Conservation (phyloP, 1,140 invertebrate species). For the Musca vetustissima region DNA sequence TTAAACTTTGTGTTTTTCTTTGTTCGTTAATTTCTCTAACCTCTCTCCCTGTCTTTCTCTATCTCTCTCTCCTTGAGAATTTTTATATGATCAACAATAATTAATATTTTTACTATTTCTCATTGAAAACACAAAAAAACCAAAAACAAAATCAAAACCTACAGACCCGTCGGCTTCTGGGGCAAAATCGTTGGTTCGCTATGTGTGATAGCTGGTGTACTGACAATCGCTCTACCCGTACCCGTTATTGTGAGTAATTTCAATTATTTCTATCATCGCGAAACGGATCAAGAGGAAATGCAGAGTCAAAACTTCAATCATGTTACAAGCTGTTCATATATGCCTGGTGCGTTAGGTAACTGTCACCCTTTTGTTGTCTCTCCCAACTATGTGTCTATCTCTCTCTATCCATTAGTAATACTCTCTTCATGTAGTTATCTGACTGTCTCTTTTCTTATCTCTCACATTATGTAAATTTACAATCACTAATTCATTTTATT, state of each 20-base stretch:
- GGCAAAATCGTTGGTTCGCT: slow-evolving; percentile 98
- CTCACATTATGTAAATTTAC: too few species aligned
- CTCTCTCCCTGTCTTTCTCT: too few species aligned
- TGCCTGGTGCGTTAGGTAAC: slow-evolving; percentile 85
- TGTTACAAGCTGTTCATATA: slow-evolving; percentile 93
- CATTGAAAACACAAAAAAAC: background rate
- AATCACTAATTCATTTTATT: background rate
- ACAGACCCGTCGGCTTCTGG: slow-evolving; percentile 96
- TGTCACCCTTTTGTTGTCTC: slow-evolving; percentile 29
- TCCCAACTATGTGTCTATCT: too few species aligned
- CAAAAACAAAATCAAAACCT: slow-evolving; percentile 20
- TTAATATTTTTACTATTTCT: background rate
- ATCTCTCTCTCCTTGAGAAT: too few species aligned
- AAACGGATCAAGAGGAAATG: slow-evolving; percentile 98
- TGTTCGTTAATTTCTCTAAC: too few species aligned
- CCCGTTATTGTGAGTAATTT: slow-evolving; percentile 99
- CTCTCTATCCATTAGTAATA: too few species aligned
- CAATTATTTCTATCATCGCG: slow-evolving; percentile 99
- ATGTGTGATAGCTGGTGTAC: slow-evolving; percentile 98
- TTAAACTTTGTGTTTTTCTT: too few species aligned
- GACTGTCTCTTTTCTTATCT: background rate
- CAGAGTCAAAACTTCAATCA: slow-evolving; percentile 97
- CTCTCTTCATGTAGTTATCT: background rate
- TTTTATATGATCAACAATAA: too few species aligned
- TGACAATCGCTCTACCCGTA: slow-evolving; percentile 97